phyloP scores from a whole-genome alignment of 2,113 vertebrate species.

The Dipodomys merriami region DNA sequence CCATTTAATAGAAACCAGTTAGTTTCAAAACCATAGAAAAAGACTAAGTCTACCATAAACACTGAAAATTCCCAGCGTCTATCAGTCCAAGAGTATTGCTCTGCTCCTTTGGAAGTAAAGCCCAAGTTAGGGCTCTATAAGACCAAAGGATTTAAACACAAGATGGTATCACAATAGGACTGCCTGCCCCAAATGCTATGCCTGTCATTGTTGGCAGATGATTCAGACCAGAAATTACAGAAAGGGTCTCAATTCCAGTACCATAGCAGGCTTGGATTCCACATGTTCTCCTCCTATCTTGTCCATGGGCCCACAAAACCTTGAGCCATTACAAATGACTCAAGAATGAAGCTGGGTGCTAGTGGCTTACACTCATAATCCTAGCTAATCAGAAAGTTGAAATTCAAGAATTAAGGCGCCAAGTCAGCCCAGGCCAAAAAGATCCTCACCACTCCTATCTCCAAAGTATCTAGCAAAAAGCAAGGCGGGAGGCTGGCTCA shows the following conservation, averaged over 20 bases:
- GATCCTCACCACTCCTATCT: too few species aligned
- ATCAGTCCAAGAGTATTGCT: neutral
- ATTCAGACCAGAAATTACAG: neutral
- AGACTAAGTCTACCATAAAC: neutral
- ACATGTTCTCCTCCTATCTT: conserved; percentile 16
- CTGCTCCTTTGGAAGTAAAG: neutral
- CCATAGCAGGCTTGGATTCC: neutral
- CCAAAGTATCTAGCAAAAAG: too few species aligned
- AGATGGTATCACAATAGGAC: neutral
- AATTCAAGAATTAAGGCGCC: too few species aligned
- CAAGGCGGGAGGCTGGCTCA: too few species aligned
- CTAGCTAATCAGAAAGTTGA: too few species aligned
- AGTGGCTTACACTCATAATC: too few species aligned
- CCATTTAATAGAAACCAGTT: neutral
- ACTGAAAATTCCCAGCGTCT: neutral
- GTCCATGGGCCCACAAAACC: neutral
- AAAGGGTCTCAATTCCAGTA: neutral
- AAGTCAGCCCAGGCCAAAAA: too few species aligned
- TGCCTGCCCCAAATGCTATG: neutral
- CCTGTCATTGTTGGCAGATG: neutral
- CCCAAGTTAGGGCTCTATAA: neutral
- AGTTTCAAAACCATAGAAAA: conserved; percentile 71
- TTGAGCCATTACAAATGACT: neutral
- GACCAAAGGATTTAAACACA: neutral
- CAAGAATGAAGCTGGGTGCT: neutral